Conservation (phyloP, 2,888 invertebrate genomes). For the Drosophila tanythrix region DNA sequence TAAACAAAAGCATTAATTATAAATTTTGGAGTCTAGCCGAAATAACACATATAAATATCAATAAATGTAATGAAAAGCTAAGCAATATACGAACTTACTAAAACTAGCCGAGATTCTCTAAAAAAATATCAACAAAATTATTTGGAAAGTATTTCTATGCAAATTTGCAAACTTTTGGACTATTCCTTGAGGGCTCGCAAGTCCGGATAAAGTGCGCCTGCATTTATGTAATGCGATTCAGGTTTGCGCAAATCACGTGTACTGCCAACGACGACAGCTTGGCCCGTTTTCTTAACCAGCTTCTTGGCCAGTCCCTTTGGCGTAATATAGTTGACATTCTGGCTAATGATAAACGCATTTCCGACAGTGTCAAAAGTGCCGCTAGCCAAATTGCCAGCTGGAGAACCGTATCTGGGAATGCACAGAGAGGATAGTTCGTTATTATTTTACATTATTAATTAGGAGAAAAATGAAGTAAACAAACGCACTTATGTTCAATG, state of each 20-base stretch:
- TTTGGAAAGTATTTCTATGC: background rate
- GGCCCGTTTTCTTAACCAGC: conserved; percentile 88
- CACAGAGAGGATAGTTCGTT: conserved; percentile 6
- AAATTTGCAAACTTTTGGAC: background rate
- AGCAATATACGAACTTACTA: conserved; percentile 3
- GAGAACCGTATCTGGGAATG: conserved; percentile 88
- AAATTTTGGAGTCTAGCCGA: background rate
- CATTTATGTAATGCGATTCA: conserved; percentile 79
- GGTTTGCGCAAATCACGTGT: conserved; percentile 71
- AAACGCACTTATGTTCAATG: conserved; percentile 89
- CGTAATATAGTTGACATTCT: conserved; percentile 88
- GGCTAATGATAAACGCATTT: conserved; percentile 88
- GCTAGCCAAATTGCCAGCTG: conserved; percentile 88
- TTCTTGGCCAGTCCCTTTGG: conserved; percentile 88
- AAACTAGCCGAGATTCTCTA: conserved; percentile 19
- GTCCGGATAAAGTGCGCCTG: conserved; percentile 83
- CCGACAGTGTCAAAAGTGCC: conserved; percentile 89
- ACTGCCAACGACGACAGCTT: conserved; percentile 86
- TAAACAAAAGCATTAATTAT: background rate
- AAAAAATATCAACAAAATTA: conserved; percentile 21
- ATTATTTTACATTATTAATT: background rate
- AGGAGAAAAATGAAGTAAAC: conserved; percentile 39
- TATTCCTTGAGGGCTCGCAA: conserved; percentile 74
- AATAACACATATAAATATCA: conserved; percentile 22
- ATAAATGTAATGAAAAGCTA: conserved; percentile 13